Evolutionary conservation across 2,888 invertebrate species (phyloP).

Genomic region (Agonopterix arenella): DNA sequence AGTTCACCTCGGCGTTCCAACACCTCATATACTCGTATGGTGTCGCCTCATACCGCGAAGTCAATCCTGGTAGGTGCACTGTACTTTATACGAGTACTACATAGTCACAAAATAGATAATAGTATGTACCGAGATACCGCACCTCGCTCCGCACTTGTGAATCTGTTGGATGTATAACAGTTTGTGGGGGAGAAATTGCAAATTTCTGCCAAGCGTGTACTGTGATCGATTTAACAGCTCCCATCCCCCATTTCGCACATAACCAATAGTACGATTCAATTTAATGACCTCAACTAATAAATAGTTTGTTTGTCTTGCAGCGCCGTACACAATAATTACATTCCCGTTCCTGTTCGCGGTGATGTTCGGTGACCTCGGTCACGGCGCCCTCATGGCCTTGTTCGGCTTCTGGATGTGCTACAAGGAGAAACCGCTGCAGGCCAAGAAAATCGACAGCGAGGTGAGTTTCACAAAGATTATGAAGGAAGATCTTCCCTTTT

Average conservation of each 20-base stretch:
- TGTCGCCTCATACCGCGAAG: constrained; percentile 95
- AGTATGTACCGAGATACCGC: too few species aligned
- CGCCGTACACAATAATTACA: constrained; percentile 97
- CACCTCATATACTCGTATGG: constrained; percentile 97
- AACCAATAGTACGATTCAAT: too few species aligned
- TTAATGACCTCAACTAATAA: neutral
- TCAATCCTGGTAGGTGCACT: constrained; percentile 87
- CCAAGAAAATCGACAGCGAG: constrained; percentile 93
- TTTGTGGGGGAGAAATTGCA: too few species aligned
- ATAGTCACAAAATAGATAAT: too few species aligned
- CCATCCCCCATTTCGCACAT: too few species aligned
- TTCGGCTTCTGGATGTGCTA: constrained; percentile 97
- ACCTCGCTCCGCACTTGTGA: too few species aligned
- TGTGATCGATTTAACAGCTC: too few species aligned
- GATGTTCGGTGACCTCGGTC: constrained; percentile 99
- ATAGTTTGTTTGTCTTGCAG: constrained; percentile 52
- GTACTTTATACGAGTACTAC: neutral
- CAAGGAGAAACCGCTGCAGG: constrained; percentile 92
- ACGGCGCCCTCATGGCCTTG: constrained; percentile 93
- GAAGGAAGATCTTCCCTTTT: too few species aligned
- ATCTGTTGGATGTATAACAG: too few species aligned
- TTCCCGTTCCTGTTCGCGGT: constrained; percentile 98
- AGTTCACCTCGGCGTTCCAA: constrained; percentile 97
- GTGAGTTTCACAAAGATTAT: constrained; percentile 40
- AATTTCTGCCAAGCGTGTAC: too few species aligned